Evolutionary conservation across 2,797 vertebrate species (phyloP).

Genomic region (Poeciliopsis infans): DNA sequence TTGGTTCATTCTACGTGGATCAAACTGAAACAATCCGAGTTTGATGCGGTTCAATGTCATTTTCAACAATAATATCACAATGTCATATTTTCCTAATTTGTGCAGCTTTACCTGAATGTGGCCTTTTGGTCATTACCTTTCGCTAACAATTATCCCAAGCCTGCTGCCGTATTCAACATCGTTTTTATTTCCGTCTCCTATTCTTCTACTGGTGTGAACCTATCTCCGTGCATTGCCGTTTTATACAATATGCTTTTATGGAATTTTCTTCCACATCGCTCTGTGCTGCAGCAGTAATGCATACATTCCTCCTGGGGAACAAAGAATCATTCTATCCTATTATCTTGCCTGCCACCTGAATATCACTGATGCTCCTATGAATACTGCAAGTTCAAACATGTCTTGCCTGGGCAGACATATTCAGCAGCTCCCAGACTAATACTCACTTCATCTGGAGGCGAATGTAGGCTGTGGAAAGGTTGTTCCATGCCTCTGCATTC

Average conservation of each 20-base stretch:
- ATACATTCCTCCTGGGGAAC: background rate
- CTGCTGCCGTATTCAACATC: background rate
- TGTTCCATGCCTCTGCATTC: slow-evolving; percentile 99
- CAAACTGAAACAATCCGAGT: background rate
- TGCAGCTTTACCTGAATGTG: background rate
- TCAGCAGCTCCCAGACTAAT: background rate
- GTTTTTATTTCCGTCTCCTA: background rate
- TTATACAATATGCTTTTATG: background rate
- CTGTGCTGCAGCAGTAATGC: background rate
- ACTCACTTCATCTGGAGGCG: slow-evolving; percentile 93
- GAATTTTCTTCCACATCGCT: background rate
- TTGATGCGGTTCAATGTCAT: background rate
- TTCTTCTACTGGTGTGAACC: background rate
- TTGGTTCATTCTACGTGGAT: background rate
- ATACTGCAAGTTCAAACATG: background rate
- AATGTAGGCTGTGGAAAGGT: slow-evolving; percentile 95
- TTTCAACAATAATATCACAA: background rate
- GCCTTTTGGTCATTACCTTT: background rate
- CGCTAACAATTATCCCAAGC: background rate
- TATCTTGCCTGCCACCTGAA: background rate
- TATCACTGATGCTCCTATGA: background rate
- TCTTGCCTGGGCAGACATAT: background rate
- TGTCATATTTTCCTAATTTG: background rate
- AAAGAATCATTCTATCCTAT: background rate
- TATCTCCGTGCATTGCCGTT: background rate